Evolutionary conservation across 2,797 vertebrate genomes (phyloP).

Genomic region (Poeciliopsis turneri): DNA sequence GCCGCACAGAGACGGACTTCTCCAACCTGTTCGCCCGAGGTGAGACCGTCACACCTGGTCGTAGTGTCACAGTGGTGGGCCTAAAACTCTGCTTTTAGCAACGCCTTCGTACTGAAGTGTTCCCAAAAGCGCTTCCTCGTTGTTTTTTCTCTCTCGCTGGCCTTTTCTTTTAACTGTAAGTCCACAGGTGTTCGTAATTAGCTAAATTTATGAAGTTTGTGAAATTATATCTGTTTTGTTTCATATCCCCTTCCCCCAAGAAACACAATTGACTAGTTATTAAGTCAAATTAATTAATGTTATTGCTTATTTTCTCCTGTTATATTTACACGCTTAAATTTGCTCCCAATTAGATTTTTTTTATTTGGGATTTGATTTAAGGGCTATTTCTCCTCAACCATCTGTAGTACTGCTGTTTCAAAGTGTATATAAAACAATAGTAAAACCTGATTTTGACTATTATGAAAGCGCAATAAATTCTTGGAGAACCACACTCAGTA

Average conservation of each 20-base stretch:
- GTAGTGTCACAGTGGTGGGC: not conserved
- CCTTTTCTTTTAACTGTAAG: not conserved
- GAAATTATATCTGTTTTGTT: not conserved
- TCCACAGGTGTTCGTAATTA: not conserved
- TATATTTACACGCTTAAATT: not conserved
- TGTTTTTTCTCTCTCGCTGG: not conserved
- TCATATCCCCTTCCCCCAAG: not conserved
- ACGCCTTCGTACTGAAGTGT: not conserved
- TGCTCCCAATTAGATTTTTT: not conserved
- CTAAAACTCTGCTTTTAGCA: not conserved
- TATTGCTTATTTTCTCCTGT: not conserved
- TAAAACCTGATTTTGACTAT: not conserved
- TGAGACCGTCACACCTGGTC: constrained; percentile 56
- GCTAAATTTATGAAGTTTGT: not conserved
- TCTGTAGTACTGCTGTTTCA: not conserved
- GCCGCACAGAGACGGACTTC: constrained; percentile 93
- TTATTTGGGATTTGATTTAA: not conserved
- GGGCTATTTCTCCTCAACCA: not conserved
- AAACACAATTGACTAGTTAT: not conserved
- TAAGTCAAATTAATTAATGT: not conserved
- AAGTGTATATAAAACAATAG: not conserved
- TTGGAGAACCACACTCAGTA: not conserved
- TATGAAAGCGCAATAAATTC: not conserved
- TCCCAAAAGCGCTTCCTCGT: not conserved
- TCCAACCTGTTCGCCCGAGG: constrained; percentile 97